Evolutionary conservation across 2,113 vertebrate species (phyloP), one percentile per base, ranked within the genome.

Genomic region (Forbesichthys agassizii): DNA sequence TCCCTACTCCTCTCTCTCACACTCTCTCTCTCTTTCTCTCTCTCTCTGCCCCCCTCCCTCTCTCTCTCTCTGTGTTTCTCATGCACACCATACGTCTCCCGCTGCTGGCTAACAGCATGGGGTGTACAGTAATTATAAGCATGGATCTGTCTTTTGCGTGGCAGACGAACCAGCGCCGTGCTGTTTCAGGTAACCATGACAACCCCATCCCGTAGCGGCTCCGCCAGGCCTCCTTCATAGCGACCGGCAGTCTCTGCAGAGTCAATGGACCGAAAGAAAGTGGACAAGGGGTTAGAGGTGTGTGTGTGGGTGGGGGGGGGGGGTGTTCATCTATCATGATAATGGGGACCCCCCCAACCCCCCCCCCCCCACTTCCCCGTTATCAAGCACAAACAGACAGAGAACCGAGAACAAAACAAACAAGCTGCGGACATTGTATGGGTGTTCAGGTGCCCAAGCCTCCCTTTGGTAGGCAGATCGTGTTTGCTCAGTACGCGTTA

Each of bases 151-250:
- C 85, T 91, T 27, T 92, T 93, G 79, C 93, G 88, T 77, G 93
- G 93, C 95, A 95, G 95, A 95, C 95, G 95, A 94, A 93, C 93
- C 79, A 88, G 91, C 80, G 90, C 93, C 77, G 93, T 94, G 91
- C 90, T 89, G 12, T 92, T 93, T 91, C 94, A 95, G 95, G 95
- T 97, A 96, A 95, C 80, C 86, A 83, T 91, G 90, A 91, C 91
- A 90, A 90, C 92, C 86, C 65, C 86, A 88, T 90, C 88, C 84
- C 79, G 85, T 78, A 85, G 82, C 79, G 53, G 82, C 82, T 73
- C 81, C 76, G 82, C 84, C 74, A 77, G 66, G 80, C 76, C 84
- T 88, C 71, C 86, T 89, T 84, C 83, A 75, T 67, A 27, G 72
- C 84, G 82, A 84, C 80, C 84, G 86, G 84, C 81, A 87, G 84